Conservation (phyloP, 2,797 vertebrate genomes). For the Epinephelus coioides region DNA sequence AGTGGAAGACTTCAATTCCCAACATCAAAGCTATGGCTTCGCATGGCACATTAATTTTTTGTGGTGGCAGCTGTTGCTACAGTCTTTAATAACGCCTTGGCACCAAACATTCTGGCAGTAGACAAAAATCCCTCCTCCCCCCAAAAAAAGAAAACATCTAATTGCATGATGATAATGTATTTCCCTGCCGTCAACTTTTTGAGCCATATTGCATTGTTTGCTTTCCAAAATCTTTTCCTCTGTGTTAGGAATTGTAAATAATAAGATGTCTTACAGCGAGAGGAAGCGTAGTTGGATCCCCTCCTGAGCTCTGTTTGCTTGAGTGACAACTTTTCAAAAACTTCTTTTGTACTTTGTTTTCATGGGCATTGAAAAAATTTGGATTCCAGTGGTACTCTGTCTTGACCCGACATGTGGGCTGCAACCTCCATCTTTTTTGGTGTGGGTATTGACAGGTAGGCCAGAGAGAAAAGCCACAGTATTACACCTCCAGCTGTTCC, state of each 20-base stretch:
- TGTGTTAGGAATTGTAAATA: conserved; percentile 26
- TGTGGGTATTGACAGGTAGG: conserved; percentile 74
- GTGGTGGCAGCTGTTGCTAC: conserved; percentile 75
- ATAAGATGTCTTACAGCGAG: not conserved
- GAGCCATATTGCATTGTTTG: conserved; percentile 26
- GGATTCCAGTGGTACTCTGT: conserved; percentile 50
- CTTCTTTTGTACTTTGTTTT: conserved; percentile 39
- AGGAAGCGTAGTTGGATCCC: not conserved
- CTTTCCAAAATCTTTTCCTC: conserved; percentile 6
- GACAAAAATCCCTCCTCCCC: conserved; percentile 31
- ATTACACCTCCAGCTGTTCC: conserved; percentile 83
- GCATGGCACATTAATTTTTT: conserved; percentile 73
- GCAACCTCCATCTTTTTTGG: conserved; percentile 74
- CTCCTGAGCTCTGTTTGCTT: conserved; percentile 16
- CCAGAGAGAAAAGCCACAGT: conserved; percentile 76
- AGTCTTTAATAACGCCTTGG: conserved; percentile 59
- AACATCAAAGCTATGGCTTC: conserved; percentile 72
- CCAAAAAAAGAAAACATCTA: conserved; percentile 50
- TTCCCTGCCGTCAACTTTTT: conserved; percentile 19
- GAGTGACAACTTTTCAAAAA: conserved; percentile 30
- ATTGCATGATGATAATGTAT: conserved; percentile 46
- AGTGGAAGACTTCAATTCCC: conserved; percentile 66
- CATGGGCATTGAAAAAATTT: conserved; percentile 29
- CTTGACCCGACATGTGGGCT: conserved; percentile 59
- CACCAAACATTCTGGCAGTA: conserved; percentile 63